Evolutionary conservation across 1,140 invertebrate genomes (phyloP), one percentile per base, ranked within the genome.

Genomic region (Solenopsis fugax): DNA sequence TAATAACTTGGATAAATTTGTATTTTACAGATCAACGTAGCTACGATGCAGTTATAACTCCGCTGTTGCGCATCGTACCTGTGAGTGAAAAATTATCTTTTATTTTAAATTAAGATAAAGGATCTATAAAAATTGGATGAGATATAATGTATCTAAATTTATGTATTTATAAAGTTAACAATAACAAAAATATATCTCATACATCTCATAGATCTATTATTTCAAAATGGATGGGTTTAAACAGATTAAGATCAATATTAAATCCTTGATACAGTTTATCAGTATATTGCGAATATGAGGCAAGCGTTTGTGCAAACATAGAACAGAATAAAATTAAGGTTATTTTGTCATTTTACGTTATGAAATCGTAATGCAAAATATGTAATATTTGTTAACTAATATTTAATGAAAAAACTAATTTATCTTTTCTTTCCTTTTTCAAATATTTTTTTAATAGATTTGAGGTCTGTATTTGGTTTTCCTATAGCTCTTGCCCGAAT

Each of bases 101-200:
- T 67, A 41, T 67, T 67, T 67, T 21, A 45, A 67, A 67, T 21
- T 67, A 45, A 45, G 64, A 45, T 67, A 67, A 67, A 45, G n/a
- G 37, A 45, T 67, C 9, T 45, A 13, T 45, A 21, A 41, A 45
- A 67, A 67, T 67, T n/a, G 34, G 1, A 65, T 37, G 64, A 21
- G n/a, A 45, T 41, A 41, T 21, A 45, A 45, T 62, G 24, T 13
- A 21, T 45, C 1, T 41, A 21, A 18, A 67, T 67, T 65, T 67
- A 67, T 12, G 3, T 45, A 45, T 67, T 41, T 21, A 45, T 65
- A 9, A 37, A 65, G 37, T 65, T 65, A 65, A 65, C 34, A 41
- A 41, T 21, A 65, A 41, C 2, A 10, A n/a, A 65, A 65, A 65
- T n/a, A 65, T 65, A 13, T 41, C 4, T 41, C 4, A 41, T 41